A percentile compares a stretch with the other conserved stretches of the same genome.
Evolutionary conservation across 2,797 vertebrate species (phyloP).

Genomic region (Bufotes viridis): DNA sequence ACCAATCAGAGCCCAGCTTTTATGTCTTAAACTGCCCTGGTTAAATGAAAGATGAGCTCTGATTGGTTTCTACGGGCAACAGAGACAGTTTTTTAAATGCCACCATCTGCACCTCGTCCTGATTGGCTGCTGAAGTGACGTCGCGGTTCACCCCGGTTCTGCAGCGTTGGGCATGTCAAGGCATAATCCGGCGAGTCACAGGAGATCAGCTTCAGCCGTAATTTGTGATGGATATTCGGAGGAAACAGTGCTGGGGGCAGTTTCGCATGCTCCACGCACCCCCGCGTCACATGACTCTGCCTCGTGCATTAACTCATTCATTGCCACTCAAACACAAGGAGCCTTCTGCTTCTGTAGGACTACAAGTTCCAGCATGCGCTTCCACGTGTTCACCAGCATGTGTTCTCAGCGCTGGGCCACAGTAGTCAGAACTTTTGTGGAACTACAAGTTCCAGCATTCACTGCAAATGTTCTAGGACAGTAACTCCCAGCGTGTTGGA

Average conservation of each 20-base stretch:
- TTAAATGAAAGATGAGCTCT: too few species aligned
- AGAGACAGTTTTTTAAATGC: too few species aligned
- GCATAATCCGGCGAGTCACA: not conserved
- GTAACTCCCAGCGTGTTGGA: too few species aligned
- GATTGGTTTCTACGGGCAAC: too few species aligned
- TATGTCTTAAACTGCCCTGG: too few species aligned
- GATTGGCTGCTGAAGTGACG: too few species aligned
- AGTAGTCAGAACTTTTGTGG: too few species aligned
- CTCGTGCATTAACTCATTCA: constrained; percentile 16
- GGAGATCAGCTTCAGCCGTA: not conserved
- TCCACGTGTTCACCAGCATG: not conserved
- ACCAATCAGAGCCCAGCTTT: too few species aligned
- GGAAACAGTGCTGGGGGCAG: constrained; percentile 26
- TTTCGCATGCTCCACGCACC: constrained; percentile 36
- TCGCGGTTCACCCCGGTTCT: not conserved
- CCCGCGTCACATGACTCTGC: constrained; percentile 9
- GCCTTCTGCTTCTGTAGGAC: not conserved
- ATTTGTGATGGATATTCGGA: constrained; percentile 22
- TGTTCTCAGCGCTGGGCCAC: too few species aligned
- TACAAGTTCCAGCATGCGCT: not conserved
- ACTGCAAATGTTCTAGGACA: too few species aligned
- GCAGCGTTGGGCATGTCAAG: constrained; percentile 4
- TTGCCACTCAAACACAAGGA: not conserved
- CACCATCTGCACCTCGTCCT: not conserved
- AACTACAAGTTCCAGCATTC: too few species aligned